Evolutionary conservation across 2,888 invertebrate species (phyloP).

Genomic region (Diaphora mendica): DNA sequence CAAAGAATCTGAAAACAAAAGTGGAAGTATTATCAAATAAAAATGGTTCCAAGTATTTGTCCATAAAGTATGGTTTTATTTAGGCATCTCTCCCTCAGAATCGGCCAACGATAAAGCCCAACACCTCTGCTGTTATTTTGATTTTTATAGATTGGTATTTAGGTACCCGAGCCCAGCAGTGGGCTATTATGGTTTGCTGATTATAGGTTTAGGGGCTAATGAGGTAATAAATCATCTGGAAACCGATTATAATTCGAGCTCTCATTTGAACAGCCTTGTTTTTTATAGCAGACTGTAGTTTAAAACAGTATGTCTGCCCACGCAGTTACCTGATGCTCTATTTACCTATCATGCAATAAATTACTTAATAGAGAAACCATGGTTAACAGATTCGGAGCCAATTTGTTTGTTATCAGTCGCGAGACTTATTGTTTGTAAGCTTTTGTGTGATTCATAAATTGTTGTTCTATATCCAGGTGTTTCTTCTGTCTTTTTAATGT

Average conservation of each 20-base stretch:
- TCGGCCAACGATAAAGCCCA: no score
- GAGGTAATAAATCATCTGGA: conserved; percentile 63
- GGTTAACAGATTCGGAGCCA: conserved; percentile 63
- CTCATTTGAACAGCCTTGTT: conserved; percentile 67
- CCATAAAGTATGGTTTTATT: neutral
- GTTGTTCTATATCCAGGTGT: neutral
- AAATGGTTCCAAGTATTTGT: neutral
- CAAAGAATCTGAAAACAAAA: neutral
- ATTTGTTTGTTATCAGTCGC: conserved; percentile 61
- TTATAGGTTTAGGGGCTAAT: conserved; percentile 61
- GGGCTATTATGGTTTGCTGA: no score
- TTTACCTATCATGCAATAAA: conserved; percentile 56
- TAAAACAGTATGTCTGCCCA: conserved; percentile 64
- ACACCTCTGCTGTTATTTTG: neutral
- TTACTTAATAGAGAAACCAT: conserved; percentile 64
- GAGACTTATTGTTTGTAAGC: conserved; percentile 54
- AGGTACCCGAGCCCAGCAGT: no score
- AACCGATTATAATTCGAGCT: conserved; percentile 53
- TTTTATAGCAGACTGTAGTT: conserved; percentile 71
- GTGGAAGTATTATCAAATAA: neutral
- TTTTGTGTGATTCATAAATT: neutral
- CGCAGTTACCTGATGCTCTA: conserved; percentile 58
- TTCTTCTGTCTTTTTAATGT: neutral
- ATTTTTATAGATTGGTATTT: conserved; percentile 21
- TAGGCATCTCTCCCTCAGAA: neutral